These are phyloP conservation scores for Parnassius smintheus DNA, from an alignment of 2,888 invertebrate species.

Conservation along the genomic window DNA sequence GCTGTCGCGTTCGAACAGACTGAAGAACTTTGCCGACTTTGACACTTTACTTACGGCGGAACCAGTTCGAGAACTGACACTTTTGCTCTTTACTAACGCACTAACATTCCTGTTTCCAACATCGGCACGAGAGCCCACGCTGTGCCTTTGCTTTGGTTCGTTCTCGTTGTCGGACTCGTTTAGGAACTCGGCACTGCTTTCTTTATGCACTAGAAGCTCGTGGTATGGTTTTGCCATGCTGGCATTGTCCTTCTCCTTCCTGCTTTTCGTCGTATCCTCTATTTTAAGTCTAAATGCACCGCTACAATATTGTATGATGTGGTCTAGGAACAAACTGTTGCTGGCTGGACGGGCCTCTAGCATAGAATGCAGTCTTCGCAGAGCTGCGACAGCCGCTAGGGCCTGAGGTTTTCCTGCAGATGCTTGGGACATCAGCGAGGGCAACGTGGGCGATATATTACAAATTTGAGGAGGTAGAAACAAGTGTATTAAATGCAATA, in stretches of 20 bases:
- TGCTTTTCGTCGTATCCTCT: conserved; percentile 60
- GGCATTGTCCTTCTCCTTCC: conserved; percentile 68
- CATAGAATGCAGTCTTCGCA: conserved; percentile 89
- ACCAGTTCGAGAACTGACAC: conserved; percentile 69
- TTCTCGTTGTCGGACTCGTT: conserved; percentile 68
- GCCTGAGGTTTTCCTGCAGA: conserved; percentile 90
- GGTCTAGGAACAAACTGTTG: conserved; percentile 91
- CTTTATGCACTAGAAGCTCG: conserved; percentile 48
- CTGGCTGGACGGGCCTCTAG: conserved; percentile 90
- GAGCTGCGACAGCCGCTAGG: conserved; percentile 89
- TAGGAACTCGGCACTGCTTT: conserved; percentile 64
- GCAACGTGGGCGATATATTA: conserved; percentile 90
- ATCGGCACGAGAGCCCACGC: conserved; percentile 69
- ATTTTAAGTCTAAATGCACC: conserved; percentile 58
- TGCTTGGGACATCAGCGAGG: conserved; percentile 90
- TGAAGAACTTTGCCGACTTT: conserved; percentile 72
- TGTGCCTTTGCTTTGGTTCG: conserved; percentile 67
- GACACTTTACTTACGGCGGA: conserved; percentile 68
- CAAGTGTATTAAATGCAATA: conserved; percentile 92
- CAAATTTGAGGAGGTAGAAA: conserved; percentile 93
- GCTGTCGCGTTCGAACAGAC: conserved; percentile 81
- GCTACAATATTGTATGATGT: conserved; percentile 84
- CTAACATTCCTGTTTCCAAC: conserved; percentile 69
- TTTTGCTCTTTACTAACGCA: conserved; percentile 74
- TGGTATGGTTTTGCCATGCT: conserved; percentile 54